These are phyloP conservation scores for Spinus olivaceus DNA, from an alignment of 2,797 vertebrate genomes.

Conservation along the genomic window DNA sequence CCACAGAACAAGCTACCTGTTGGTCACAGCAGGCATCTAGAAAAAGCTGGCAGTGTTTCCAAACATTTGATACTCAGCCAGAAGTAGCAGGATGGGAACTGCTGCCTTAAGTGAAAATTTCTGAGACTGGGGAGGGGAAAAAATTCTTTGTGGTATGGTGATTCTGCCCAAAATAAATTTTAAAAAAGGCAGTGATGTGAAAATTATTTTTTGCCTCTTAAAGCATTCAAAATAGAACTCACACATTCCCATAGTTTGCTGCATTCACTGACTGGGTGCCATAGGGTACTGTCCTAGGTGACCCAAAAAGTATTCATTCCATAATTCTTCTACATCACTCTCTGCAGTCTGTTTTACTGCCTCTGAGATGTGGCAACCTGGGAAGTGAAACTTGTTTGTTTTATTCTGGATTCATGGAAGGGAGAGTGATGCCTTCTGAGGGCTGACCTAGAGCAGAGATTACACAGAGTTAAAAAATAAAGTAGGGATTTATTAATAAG, in stretches of 20 bases:
- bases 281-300: neutral
- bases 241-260: neutral
- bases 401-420: no score
- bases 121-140: neutral
- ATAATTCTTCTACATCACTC: no score
- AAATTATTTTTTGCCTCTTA: neutral
- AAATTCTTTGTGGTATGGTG: neutral
- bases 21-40: neutral
- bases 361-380: accelerated
- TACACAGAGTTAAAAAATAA: neutral
- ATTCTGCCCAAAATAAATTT: neutral
- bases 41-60: neutral
- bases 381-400: neutral
- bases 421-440: neutral
- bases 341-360: neutral
- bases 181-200: neutral
- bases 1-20: neutral
- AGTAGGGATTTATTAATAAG: neutral
- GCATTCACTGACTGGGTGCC: neutral
- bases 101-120: neutral
- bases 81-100: neutral
- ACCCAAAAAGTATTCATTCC: neutral
- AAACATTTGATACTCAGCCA: neutral
- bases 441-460: neutral
- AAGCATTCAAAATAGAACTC: neutral